Conservation (phyloP, 2,888 invertebrate genomes). For the Bibio marci region DNA sequence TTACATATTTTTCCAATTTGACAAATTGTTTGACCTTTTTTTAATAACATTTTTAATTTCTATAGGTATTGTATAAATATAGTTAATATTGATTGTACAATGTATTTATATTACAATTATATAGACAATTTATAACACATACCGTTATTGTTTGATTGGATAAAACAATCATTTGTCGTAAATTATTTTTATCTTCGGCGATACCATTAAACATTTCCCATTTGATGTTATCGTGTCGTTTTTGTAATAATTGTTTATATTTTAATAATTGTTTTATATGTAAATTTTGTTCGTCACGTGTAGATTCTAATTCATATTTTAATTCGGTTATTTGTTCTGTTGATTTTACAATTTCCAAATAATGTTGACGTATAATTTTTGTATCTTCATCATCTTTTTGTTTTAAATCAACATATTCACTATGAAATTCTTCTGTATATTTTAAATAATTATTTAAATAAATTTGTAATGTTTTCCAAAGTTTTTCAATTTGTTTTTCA, state of each 20-base stretch:
- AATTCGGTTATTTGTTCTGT: constrained; percentile 22
- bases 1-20: constrained; percentile 44
- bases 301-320: constrained; percentile 33
- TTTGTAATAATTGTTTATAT: constrained; percentile 32
- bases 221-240: constrained; percentile 35
- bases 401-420: constrained; percentile 29
- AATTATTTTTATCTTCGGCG: constrained; percentile 32
- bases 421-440: constrained; percentile 28
- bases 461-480: constrained; percentile 29
- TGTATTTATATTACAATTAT: background rate
- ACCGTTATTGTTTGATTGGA: constrained; percentile 42
- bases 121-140: too few species aligned
- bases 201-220: constrained; percentile 33
- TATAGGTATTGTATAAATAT: constrained; percentile 18
- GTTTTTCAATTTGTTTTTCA: constrained; percentile 32
- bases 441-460: constrained; percentile 26
- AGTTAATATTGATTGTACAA: too few species aligned
- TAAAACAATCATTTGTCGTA: constrained; percentile 41
- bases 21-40: constrained; percentile 40
- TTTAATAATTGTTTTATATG: constrained; percentile 31
- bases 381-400: constrained; percentile 28
- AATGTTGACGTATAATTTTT: constrained; percentile 22
- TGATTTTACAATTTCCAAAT: constrained; percentile 22
- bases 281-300: constrained; percentile 28
- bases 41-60: constrained; percentile 34